A percentile compares a stretch with the other conserved stretches of the same genome.
These are phyloP conservation scores for Gymnobelideus leadbeateri DNA, from an alignment of 2,113 vertebrate species.

Conservation along the genomic window DNA sequence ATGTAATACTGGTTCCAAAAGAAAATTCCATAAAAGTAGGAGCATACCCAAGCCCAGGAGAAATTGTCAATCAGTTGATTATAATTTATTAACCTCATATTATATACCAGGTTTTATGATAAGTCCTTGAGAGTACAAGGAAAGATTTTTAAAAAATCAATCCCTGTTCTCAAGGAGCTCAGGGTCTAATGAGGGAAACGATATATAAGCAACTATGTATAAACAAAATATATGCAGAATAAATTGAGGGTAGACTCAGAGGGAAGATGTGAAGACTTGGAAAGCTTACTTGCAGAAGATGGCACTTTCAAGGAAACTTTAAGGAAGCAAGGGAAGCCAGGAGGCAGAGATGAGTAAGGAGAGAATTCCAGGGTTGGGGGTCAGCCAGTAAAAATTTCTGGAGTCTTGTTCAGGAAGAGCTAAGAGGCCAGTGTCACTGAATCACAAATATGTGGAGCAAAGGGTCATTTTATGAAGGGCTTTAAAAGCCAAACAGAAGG, in stretches of 20 bases:
- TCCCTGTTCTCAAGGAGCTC: not conserved
- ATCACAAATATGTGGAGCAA: not conserved
- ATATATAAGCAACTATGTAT: not conserved
- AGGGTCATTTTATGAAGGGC: not conserved
- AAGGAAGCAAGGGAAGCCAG: not conserved
- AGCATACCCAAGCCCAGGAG: not conserved
- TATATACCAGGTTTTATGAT: not conserved
- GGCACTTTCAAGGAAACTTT: not conserved
- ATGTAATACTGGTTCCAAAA: not conserved
- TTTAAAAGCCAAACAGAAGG: not conserved
- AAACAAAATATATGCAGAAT: not conserved
- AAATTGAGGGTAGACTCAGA: not conserved
- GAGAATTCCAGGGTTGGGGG: not conserved
- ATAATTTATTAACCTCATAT: not conserved
- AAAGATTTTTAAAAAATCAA: not conserved
- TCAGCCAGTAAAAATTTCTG: not conserved
- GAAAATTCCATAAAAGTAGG: not conserved
- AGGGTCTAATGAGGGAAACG: not conserved
- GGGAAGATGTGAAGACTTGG: not conserved
- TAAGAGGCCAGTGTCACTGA: not conserved
- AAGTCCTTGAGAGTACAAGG: not conserved
- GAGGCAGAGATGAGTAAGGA: not conserved
- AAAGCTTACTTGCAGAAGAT: not conserved
- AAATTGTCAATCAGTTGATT: not conserved
- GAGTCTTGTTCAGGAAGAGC: not conserved